Evolutionary conservation across 2,797 vertebrate genomes (phyloP), one percentile per base, ranked within the genome.

Genomic region (Bryconaethiops microstoma): DNA sequence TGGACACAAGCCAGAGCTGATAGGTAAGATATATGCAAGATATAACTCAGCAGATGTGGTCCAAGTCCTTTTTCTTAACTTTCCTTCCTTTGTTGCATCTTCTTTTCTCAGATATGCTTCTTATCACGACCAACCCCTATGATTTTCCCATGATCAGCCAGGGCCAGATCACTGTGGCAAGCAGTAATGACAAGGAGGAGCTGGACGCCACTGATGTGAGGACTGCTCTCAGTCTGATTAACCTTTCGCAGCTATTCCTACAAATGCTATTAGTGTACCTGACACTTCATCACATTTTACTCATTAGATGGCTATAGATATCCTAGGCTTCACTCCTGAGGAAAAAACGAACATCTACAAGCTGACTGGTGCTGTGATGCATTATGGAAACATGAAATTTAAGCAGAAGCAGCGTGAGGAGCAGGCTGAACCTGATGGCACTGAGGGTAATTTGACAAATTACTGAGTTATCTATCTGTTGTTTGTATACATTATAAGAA

Each of bases 361-460:
- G 89, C 90, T 97, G 86, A 97, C 96, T 0, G 95, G 96, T 0
- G 95, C 96, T 14, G 60, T 63, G 12, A 29, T 63, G 23, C 23
- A 63, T 63, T 29, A 63, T 63, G 60, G 60, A 63, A 63, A 63
- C 59, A 60, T 60, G 59, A 60, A 60, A 25, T 60, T 60, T 13
- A 60, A 60, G 59, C 59, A 60, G 59, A 60, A 60, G 23, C 59
- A 60, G 21, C 59, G 59, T 4, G 21, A 60, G 21, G 59, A 60
- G 82, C 96, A 97, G 42, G 96, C 96, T 0, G 96, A 97, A 81
- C 95, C 95, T 0, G 96, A 97, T 0, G 95, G 96, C 89, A 96
- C 95, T 0, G 95, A 97, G 92, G 96, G 96, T 69, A 67, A 60
- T 12, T 17, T 35, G 25, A 65, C 25, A 64, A 7, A n/a, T 25